Base-by-base conservation (phyloP, 2,797 vertebrate genomes). In the Melanotaenia maccullochi region DNA sequence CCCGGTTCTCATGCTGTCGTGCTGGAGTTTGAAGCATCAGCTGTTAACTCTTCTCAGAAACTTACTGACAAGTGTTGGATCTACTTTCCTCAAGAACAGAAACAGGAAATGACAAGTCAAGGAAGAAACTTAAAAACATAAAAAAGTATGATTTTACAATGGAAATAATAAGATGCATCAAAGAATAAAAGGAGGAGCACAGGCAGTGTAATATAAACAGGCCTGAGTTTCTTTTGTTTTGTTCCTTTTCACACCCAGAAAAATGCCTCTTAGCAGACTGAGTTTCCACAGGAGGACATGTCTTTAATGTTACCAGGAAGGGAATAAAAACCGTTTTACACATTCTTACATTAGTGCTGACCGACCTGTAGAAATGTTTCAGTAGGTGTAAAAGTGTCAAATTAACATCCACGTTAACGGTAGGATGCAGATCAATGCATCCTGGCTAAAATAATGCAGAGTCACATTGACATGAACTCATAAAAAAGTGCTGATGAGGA, bases 391-490 rank as follows among this genome's bases (percentile, higher is more conserved):
- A 33, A 56, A 57, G 36, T 24, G 22, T 22, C n/a, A 4, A 24
- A 51, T 51, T 51, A 22, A 51, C 49, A 24, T 8, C 52, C 52
- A 25, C 16, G 52, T 55, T 25, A 28, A 25, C 5, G 12, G 25
- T 24, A 30, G 25, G 24, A 28, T 30, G 5, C 25, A 28, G 13
- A 28, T 28, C 24, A 16, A 2, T 14, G 25, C 24, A 16, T 38
- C 11, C 36, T 38, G 36, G 36, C 36, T 40, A 40, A 60, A 60
- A 38, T 42, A 60, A 47, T 8, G 9, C 35, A 24, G 20, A 35
- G 36, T 71, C 60, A 64, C 44, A 62, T 6, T 28, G 60, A 62
- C 49, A 25, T 24, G 62, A 76, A 73, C 35, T 22, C 24, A 44
- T 32, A 47, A 56, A 71, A 47, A 75, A 7, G 1, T 35, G 25